Evolutionary conservation across 2,797 vertebrate genomes (phyloP), one percentile per base, ranked within the genome.

Genomic region (Pelodytes ibericus): DNA sequence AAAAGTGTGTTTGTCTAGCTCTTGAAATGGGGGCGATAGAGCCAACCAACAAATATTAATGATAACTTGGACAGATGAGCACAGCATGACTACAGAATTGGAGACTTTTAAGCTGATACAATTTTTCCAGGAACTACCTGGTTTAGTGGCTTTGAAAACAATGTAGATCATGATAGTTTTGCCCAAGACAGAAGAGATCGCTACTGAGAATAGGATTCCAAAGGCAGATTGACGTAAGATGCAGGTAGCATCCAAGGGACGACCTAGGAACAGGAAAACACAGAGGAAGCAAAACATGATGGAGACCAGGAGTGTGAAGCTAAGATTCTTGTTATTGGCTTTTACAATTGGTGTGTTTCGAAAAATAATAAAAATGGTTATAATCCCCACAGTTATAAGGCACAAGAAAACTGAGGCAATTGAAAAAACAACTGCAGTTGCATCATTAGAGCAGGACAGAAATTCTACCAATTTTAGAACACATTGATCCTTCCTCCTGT

Each of bases 41-140:
- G 61, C 39, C 22, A 80, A 41, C 66, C 79, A 72, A 6, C 30
- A 13, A 22, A 29, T 15, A 72, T 75, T 76, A 47, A 66, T 56
- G 5, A 36, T 1, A 6, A 36, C 11, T 11, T 36, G 33, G 33
- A 36, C 11, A 11, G 11, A 36, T 36, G 33, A 36, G 33, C 33
- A 36, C 5, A 36, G 33, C 5, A 36, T 6, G 11, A 36, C 33
- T 6, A 36, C 33, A 36, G 33, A 36, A 36, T 36, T 36, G 5
- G 33, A 6, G 5, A 36, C 33, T 36, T 36, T 36, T 36, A 36
- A 1, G 11, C 11, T 36, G 33, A 36, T 11, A 5, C 33, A 36
- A 5, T 36, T 36, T 36, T 36, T 36, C 33, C 33, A 36, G 5
- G 11, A 5, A 36, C 33, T 36, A 6, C 33, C 47, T 16, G 47